phyloP scores from a whole-genome alignment of 2,888 invertebrate genomes.

The Crioceris asparagi region DNA sequence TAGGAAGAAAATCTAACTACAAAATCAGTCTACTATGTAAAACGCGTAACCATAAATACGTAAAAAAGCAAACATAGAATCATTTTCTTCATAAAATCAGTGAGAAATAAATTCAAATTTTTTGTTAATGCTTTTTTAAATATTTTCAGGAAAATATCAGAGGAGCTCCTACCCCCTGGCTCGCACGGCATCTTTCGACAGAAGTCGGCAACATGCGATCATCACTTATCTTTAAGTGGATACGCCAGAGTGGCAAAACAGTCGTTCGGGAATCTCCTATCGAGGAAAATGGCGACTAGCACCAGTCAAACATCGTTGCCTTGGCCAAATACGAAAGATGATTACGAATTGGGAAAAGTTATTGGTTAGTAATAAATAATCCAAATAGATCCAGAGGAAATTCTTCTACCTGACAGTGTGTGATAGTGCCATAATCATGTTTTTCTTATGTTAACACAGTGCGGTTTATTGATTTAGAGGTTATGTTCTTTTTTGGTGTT shows the following conservation, averaged over 20 bases:
- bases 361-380: constrained; percentile 60
- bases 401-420: constrained; percentile 5
- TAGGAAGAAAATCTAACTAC: too few species aligned
- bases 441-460: background rate
- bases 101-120: too few species aligned
- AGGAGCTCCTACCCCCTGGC: constrained; percentile 49
- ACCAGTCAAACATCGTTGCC: constrained; percentile 41
- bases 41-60: too few species aligned
- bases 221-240: constrained; percentile 34
- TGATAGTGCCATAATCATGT: constrained; percentile 7
- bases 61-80: too few species aligned
- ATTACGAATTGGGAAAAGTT: constrained; percentile 87
- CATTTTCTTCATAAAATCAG: too few species aligned
- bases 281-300: constrained; percentile 50
- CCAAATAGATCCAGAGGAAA: too few species aligned
- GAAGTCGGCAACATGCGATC: constrained; percentile 43
- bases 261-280: constrained; percentile 43
- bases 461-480: constrained; percentile 24
- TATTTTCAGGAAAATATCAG: constrained; percentile 46
- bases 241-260: constrained; percentile 37
- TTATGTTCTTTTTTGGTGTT: constrained; percentile 34
- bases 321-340: constrained; percentile 87
- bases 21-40: too few species aligned
- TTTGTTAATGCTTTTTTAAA: background rate
- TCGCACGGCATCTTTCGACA: constrained; percentile 51